Base-by-base conservation (phyloP, 92 coral and sea anemone species). In the Epizoanthus ramosus region DNA sequence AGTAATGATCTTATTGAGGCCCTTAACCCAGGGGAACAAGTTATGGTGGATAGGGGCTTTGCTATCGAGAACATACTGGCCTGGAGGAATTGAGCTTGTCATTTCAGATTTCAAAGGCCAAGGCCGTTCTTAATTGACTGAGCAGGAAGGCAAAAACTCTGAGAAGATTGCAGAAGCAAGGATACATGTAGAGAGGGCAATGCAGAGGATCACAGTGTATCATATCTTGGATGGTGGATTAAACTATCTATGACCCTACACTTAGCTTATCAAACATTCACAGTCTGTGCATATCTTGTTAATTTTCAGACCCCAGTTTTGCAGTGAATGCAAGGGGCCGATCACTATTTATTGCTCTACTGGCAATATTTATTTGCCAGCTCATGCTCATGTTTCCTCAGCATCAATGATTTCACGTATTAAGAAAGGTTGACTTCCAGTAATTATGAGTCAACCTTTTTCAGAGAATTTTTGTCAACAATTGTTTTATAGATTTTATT, bases 151-250 rank as follows among this genome's bases (percentile, higher is more conserved):
- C 3, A 84, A 74, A 50, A 54, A 31, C 16, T 74, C 87, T 15
- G 81, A 83, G 16, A 83, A 50, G 59, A 83, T 83, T 73, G 86
- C 86, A 21, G 88, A 89, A 35, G 86, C 92, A 57, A 73, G 84
- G 65, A 84, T 89, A 19, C 92, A 84, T 19, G 92, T 89, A 41
- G 92, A 85, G 71, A 54, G 92, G 41, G 92, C 89, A 12, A 89
- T 84, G 74, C 81, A 74, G 37, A 23, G 3, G 43, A 73, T 73
- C 9, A 84, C 73, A 37, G 9, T 73, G 0, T 84, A 73, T n/a
- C 81, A 63, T 28, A 43, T 84, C 22, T 84, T 84, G 33, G 81
- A 64, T 37, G 63, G 58, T 45, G 87, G 74, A 50, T 73, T 84
- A 33, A 73, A 24, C 39, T 61, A 50, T 73, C 87, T 9, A 74